Evolutionary conservation across 2,888 invertebrate genomes (phyloP).

Genomic region (Helobdella robusta): DNA sequence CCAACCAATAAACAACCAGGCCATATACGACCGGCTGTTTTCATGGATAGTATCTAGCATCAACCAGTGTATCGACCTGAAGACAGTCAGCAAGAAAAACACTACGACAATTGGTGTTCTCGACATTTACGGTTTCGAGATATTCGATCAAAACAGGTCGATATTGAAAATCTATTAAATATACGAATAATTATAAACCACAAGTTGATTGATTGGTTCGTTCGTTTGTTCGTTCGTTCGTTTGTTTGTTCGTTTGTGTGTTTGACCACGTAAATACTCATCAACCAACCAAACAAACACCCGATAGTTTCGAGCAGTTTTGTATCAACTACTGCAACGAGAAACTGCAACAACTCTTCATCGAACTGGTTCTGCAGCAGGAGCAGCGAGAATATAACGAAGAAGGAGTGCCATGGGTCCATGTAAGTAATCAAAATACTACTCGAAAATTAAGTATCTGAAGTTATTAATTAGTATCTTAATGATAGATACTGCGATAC

Average conservation of each 20-base stretch:
- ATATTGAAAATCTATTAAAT: no score
- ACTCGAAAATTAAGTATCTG: no score
- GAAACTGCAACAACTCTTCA: constrained; percentile 92
- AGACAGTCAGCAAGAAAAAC: constrained; percentile 45
- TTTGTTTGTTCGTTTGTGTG: no score
- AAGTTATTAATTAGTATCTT: no score
- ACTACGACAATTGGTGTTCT: constrained; percentile 81
- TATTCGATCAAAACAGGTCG: constrained; percentile 80
- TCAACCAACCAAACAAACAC: no score
- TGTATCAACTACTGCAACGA: constrained; percentile 99
- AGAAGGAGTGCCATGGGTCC: constrained; percentile 91
- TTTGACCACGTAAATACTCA: no score
- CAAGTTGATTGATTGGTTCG: no score
- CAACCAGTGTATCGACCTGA: constrained; percentile 78
- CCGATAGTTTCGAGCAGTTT: constrained; percentile 75
- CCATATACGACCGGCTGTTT: constrained; percentile 85
- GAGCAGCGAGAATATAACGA: constrained; percentile 93
- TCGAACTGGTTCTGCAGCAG: constrained; percentile 90
- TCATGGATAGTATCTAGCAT: constrained; percentile 85
- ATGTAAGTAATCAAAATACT: constrained; percentile 53
- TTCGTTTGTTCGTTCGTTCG: no score
- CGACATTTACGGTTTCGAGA: constrained; percentile 97
- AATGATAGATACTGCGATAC: no score
- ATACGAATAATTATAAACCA: no score
- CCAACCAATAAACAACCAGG: no score